Percentiles rank a stretch among this genome's conserved stretches.
Conservation (phyloP, 2,113 vertebrate species). For the Polypterus bichir region DNA sequence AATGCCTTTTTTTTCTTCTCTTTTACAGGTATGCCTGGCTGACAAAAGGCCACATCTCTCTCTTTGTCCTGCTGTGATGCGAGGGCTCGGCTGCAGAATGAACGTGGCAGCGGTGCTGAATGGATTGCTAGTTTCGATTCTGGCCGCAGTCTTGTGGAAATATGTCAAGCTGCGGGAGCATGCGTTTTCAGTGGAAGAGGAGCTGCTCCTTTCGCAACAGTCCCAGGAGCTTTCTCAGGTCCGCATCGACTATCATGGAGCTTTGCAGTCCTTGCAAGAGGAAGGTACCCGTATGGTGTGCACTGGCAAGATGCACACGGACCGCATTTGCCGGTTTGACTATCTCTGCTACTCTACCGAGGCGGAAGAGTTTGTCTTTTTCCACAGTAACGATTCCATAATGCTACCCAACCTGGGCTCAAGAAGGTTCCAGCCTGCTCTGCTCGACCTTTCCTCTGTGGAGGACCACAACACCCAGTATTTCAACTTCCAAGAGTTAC, state of each 20-base stretch:
- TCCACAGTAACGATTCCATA: slow-evolving; percentile 79
- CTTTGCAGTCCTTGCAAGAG: slow-evolving; percentile 70
- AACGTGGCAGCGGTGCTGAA: slow-evolving; percentile 78
- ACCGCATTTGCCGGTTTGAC: slow-evolving; percentile 88
- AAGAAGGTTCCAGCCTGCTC: slow-evolving; percentile 84
- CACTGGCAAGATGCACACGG: slow-evolving; percentile 88
- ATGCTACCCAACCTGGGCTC: slow-evolving; percentile 92
- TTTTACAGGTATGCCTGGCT: slow-evolving; percentile 26
- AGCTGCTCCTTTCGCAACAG: slow-evolving; percentile 60
- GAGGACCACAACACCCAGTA: slow-evolving; percentile 97
- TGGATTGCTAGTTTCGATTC: slow-evolving; percentile 75
- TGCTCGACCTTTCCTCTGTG: slow-evolving; percentile 87
- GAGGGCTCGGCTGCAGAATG: slow-evolving; percentile 67
- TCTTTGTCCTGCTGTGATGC: slow-evolving; percentile 33
- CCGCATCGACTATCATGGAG: slow-evolving; percentile 73
- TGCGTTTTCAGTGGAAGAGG: slow-evolving; percentile 69
- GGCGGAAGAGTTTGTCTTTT: slow-evolving; percentile 90
- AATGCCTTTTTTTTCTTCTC: slow-evolving; percentile 16
- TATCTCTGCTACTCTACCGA: slow-evolving; percentile 88
- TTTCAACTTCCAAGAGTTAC: slow-evolving; percentile 93
- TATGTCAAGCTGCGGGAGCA: slow-evolving; percentile 74
- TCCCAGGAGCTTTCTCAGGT: slow-evolving; percentile 58
- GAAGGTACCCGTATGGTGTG: slow-evolving; percentile 91
- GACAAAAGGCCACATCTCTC: slow-evolving; percentile 19
- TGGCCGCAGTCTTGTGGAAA: slow-evolving; percentile 89